Conservation (phyloP, 2,113 vertebrate species). For the Vidua macroura region DNA sequence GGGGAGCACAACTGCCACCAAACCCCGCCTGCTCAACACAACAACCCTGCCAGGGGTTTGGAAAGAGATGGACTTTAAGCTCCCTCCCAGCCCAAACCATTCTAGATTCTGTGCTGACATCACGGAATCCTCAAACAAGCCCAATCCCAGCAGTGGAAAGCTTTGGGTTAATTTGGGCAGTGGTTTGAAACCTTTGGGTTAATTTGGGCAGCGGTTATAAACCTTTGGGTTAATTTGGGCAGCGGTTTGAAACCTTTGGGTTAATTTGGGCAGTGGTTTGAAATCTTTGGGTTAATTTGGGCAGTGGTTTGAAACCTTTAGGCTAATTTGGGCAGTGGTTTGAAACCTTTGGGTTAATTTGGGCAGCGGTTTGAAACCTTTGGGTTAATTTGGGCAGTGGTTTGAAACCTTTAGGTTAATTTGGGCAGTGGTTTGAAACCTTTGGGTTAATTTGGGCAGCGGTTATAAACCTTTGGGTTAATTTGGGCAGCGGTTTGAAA, state of each 20-base stretch:
- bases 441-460: neutral
- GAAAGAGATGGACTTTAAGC: neutral
- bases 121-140: fast-evolving
- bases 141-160: fast-evolving
- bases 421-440: no score
- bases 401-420: neutral
- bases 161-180: neutral
- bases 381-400: no score
- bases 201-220: no score
- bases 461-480: neutral
- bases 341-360: no score
- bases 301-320: no score
- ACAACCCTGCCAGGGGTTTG: fast-evolving
- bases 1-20: neutral
- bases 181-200: neutral
- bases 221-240: no score
- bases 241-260: no score
- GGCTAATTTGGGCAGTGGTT: neutral
- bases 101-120: no score
- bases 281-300: neutral
- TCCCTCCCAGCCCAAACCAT: neutral
- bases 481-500: no score
- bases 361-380: no score
- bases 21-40: neutral
- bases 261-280: no score